Evolutionary conservation across 2,113 vertebrate species (phyloP), one percentile per base, ranked within the genome.

Genomic region (Halcyon senegalensis): DNA sequence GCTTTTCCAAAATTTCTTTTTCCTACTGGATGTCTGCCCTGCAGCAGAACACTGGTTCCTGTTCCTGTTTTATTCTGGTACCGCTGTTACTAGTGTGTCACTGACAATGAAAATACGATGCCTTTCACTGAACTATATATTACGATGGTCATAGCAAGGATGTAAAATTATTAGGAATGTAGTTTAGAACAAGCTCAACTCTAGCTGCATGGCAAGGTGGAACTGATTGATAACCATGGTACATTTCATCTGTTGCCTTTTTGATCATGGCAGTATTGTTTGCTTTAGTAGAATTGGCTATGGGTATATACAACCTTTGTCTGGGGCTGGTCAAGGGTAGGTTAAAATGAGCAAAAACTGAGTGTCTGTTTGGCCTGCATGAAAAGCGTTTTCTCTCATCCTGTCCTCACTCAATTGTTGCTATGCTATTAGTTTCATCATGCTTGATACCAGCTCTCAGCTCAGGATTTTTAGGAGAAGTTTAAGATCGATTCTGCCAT

Each of bases 11-110:
- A 2, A 2, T 48, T 63, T 53, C 41, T 67, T 48, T 84, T 53
- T 33, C 27, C 24, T 70, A 2, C 18, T 39, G 44, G 20, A 11
- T 79, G 28, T 82, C 81, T 83, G 28, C 43, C 58, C 68, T 64
- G 7, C 27, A 51, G 59, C 27, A 43, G 25, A 46, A 11, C 11
- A 6, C 10, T 35, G 31, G 3, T 84, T 91, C 25, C 17, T 15
- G 16, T 90, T 88, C 23, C 53, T 73, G 0, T 68, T 67, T 59
- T 64, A 33, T 55, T 76, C 24, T 80, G 13, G 9, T 87, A 11
- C 35, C 44, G 27, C 35, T 0, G 2, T 21, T 48, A 11, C 13
- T 59, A 0, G 0, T 23, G 9, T 13, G 8, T 56, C 43, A 44
- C 12, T 75, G 75, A 59, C 67, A 43, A 0, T 50, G 80, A 41